Conservation (phyloP, 2,888 invertebrate species). For the Callosobruchus maculatus region DNA sequence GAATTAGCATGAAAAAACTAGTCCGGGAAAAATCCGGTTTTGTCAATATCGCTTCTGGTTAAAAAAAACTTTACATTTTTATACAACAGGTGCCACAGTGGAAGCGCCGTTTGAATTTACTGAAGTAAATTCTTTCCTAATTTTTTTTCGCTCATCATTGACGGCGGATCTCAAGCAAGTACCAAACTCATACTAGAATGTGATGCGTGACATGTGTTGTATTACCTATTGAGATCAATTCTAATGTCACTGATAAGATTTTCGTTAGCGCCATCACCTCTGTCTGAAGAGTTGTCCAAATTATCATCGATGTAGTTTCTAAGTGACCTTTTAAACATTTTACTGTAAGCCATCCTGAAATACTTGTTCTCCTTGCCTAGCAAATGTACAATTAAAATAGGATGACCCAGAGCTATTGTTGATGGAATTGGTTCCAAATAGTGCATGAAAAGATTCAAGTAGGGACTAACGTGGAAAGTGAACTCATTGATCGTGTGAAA, state of each 20-base stretch:
- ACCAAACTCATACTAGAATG: too few species aligned
- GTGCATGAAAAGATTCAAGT: constrained; percentile 4
- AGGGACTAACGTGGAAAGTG: neutral
- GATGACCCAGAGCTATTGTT: constrained; percentile 10
- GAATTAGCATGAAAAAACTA: too few species aligned
- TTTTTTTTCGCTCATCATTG: too few species aligned
- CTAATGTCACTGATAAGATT: neutral
- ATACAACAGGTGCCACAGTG: too few species aligned
- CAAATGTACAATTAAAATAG: neutral
- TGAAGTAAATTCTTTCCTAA: too few species aligned
- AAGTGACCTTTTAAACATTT: neutral
- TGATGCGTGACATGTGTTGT: neutral
- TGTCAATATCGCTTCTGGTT: too few species aligned
- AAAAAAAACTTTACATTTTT: too few species aligned
- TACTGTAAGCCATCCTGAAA: constrained; percentile 1
- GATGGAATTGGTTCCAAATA: constrained; percentile 11
- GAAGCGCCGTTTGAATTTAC: too few species aligned
- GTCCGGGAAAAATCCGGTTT: too few species aligned
- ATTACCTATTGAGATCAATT: neutral
- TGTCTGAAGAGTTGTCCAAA: constrained; percentile 1
- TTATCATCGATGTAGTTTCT: neutral
- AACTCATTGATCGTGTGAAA: constrained; percentile 4
- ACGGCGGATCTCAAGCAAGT: too few species aligned
- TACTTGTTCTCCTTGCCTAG: constrained; percentile 3
- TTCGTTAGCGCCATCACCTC: neutral